Conservation (phyloP, 2,888 invertebrate genomes). For the Andrena dorsata region DNA sequence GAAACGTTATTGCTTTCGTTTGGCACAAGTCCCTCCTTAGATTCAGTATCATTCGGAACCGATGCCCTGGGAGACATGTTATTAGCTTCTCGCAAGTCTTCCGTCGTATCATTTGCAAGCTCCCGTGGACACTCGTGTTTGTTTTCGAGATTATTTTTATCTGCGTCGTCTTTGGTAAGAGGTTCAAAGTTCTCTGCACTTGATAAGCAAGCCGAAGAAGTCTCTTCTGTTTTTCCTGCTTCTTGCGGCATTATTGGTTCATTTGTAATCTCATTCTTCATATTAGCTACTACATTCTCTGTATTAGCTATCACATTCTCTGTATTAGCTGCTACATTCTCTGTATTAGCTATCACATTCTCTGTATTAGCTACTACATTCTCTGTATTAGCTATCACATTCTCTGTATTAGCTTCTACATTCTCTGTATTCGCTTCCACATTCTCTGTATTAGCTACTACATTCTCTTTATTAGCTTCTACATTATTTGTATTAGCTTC, state of each 20-base stretch:
- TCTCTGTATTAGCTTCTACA: too few relatives aligned
- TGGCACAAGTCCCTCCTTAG: constrained; percentile 5
- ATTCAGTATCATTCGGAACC: constrained; percentile 13
- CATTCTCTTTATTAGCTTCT: background rate
- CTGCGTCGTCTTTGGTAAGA: constrained; percentile 24
- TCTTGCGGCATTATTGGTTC: background rate
- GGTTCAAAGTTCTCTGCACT: constrained; percentile 6
- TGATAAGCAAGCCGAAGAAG: background rate
- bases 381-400: too few relatives aligned
- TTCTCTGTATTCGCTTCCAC: too few relatives aligned
- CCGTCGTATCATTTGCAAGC: background rate
- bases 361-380: too few relatives aligned
- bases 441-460: too few relatives aligned
- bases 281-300: background rate
- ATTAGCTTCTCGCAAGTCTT: constrained; percentile 13
- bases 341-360: too few relatives aligned
- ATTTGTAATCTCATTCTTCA: constrained; percentile 12
- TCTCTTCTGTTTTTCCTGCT: constrained; percentile 16
- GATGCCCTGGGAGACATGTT: constrained; percentile 44
- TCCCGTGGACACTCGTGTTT: background rate
- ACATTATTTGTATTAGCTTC: background rate
- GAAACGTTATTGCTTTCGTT: constrained; percentile 28
- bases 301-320: background rate
- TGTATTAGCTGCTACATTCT: background rate
- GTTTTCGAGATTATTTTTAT: constrained; percentile 3